Evolutionary conservation across 92 coral and sea anemone genomes (phyloP).

Genomic region (Phenganax subtilis): DNA sequence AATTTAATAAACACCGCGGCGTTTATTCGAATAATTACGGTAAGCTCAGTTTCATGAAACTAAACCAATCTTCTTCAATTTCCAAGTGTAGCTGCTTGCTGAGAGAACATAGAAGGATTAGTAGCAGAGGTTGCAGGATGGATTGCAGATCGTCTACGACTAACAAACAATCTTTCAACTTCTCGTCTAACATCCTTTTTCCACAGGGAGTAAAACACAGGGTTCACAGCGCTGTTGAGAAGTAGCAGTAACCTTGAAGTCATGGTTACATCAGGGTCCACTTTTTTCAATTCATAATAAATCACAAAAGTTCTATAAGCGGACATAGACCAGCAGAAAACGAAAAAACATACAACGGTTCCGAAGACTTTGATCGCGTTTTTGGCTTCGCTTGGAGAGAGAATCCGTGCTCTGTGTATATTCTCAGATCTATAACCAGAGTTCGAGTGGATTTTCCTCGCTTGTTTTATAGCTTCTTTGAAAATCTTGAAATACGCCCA

Average conservation of each 20-base stretch:
- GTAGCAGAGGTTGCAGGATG: constrained; percentile 20
- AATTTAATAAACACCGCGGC: too few species aligned
- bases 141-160: constrained; percentile 3
- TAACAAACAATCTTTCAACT: constrained; percentile 38
- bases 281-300: constrained; percentile 44
- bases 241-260: constrained; percentile 60
- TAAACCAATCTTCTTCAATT: neutral
- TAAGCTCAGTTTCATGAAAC: too few species aligned
- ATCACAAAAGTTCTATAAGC: constrained; percentile 64
- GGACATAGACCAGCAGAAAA: constrained; percentile 71
- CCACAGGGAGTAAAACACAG: constrained; percentile 68
- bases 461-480: constrained; percentile 61
- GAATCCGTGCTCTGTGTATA: constrained; percentile 25
- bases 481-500: constrained; percentile 61
- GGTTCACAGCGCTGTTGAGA: constrained; percentile 66
- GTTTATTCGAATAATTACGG: too few species aligned
- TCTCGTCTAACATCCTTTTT: constrained; percentile 75
- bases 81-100: constrained; percentile 40
- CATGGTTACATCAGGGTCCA: constrained; percentile 52
- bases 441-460: constrained; percentile 56
- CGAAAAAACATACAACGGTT: constrained; percentile 58
- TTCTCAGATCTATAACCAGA: constrained; percentile 18
- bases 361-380: constrained; percentile 78
- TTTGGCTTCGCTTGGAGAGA: constrained; percentile 51
- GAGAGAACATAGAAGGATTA: constrained; percentile 27